phyloP scores from a whole-genome alignment of 2,113 vertebrate species.

The Lutjanus erythropterus region DNA sequence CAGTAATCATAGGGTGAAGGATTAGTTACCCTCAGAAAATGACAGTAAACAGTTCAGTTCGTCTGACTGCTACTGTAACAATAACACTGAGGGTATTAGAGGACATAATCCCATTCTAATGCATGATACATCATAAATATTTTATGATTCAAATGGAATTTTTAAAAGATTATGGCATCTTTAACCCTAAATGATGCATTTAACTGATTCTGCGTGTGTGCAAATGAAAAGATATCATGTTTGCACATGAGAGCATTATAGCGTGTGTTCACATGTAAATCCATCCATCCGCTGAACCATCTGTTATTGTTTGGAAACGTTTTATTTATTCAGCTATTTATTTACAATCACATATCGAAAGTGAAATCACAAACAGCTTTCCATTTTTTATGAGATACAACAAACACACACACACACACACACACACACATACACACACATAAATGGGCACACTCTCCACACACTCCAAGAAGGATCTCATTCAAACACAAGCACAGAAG shows the following conservation, averaged over 20 bases:
- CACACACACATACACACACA: conserved; percentile 22
- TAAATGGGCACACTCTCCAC: background rate
- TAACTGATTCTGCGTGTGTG: background rate
- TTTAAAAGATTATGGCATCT: background rate
- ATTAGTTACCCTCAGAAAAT: background rate
- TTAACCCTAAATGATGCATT: conserved; percentile 2
- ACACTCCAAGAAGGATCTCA: background rate
- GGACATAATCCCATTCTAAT: background rate
- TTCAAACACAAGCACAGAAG: conserved; percentile 30
- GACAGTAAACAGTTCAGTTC: background rate
- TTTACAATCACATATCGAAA: conserved; percentile 54
- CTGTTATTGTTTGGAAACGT: conserved; percentile 47
- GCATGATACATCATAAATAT: background rate
- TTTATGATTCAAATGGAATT: background rate
- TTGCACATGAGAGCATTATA: background rate
- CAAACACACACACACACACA: conserved; percentile 28
- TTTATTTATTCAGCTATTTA: conserved; percentile 60
- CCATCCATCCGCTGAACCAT: conserved; percentile 18
- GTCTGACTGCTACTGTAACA: background rate
- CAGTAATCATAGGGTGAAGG: background rate
- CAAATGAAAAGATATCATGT: conserved; percentile 8
- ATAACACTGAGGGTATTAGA: background rate
- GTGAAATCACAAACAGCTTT: conserved; percentile 39
- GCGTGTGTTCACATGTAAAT: background rate
- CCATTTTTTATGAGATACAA: conserved; percentile 16